These are phyloP conservation scores for Peromyscus nudipes DNA, from an alignment of 2,797 vertebrate genomes.

Conservation along the genomic window DNA sequence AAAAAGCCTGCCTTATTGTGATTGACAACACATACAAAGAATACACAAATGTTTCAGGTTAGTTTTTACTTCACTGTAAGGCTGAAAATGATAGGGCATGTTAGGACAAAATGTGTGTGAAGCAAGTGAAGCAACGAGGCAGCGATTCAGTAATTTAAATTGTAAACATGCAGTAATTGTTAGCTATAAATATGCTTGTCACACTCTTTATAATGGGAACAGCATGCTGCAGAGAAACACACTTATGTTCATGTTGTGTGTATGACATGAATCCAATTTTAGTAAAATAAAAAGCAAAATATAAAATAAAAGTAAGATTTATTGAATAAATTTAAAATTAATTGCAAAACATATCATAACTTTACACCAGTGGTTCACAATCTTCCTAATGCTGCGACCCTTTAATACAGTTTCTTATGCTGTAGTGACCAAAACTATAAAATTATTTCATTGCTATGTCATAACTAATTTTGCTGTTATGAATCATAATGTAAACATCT, in stretches of 20 bases:
- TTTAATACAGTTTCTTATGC: not conserved
- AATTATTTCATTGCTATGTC: not conserved
- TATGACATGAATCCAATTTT: not conserved
- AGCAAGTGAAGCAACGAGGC: not conserved
- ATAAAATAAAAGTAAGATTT: not conserved
- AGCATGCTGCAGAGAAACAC: not conserved
- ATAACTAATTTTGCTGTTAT: not conserved
- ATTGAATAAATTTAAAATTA: not conserved
- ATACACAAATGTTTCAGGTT: not conserved
- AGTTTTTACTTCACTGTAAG: not conserved
- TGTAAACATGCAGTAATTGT: not conserved
- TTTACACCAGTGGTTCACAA: not conserved
- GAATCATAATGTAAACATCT: not conserved
- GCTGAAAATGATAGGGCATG: not conserved
- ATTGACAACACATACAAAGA: not conserved
- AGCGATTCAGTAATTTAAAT: not conserved
- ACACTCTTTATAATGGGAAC: not conserved
- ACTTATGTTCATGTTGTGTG: not conserved
- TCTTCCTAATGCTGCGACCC: not conserved
- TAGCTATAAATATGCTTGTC: not conserved
- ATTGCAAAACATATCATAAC: not conserved
- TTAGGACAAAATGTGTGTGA: not conserved
- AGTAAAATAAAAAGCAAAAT: slow-evolving; percentile 31
- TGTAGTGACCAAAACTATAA: not conserved
- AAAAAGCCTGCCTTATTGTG: not conserved